Evolutionary conservation across 2,888 invertebrate species (phyloP).

Genomic region (Pycnomerus fuliginosus): DNA sequence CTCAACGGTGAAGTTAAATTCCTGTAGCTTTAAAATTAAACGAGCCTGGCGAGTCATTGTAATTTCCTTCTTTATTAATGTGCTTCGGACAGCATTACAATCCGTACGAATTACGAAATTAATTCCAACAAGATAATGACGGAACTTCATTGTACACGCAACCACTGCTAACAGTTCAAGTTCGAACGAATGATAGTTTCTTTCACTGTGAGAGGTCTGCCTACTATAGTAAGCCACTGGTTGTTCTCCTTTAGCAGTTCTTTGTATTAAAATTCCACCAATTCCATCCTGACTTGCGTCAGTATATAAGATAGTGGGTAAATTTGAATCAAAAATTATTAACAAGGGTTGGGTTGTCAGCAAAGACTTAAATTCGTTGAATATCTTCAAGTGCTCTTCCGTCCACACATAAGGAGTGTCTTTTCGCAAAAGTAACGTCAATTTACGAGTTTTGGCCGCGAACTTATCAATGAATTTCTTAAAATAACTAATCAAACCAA

Average conservation of each 20-base stretch:
- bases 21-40: too few species aligned
- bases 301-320: conserved; percentile 1
- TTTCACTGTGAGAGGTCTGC: background rate
- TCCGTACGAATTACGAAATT: background rate
- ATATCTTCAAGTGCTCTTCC: background rate
- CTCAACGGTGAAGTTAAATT: background rate
- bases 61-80: too few species aligned
- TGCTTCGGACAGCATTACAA: background rate
- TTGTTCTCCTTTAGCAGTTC: too few species aligned
- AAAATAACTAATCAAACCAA: too few species aligned
- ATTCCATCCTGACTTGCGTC: conserved; percentile 1
- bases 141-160: background rate
- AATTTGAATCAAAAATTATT: too few species aligned
- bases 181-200: background rate
- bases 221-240: background rate
- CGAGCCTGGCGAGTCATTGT: too few species aligned
- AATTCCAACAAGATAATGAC: background rate
- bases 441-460: too few species aligned
- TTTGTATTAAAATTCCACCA: too few species aligned
- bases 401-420: background rate
- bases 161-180: too few species aligned
- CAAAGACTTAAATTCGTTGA: background rate
- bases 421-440: too few species aligned
- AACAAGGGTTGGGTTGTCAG: background rate
- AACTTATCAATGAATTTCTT: too few species aligned